Evolutionary conservation across 2,113 vertebrate species (phyloP).

Genomic region (Barbus barbus): DNA sequence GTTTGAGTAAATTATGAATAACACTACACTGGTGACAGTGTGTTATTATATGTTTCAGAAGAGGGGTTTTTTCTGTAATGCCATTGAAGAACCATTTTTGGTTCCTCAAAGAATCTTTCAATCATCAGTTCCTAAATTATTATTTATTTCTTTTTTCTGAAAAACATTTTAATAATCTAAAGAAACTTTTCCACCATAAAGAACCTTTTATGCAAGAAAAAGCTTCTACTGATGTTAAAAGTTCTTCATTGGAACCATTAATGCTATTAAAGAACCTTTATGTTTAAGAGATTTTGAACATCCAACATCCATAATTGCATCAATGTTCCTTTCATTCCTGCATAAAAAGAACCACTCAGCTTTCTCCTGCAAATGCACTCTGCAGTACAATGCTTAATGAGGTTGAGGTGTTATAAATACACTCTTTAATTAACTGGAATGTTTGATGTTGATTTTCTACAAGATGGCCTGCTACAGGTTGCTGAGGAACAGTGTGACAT

Average conservation of each 20-base stretch:
- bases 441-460: background rate
- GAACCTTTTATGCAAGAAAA: too few relatives aligned
- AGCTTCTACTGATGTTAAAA: too few relatives aligned
- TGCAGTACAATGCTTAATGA: background rate
- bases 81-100: too few relatives aligned
- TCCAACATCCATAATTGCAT: background rate
- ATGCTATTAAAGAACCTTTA: too few relatives aligned
- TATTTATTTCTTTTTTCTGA: too few relatives aligned
- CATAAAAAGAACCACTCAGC: background rate
- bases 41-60: background rate
- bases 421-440: background rate
- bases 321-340: background rate
- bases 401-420: background rate
- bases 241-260: too few relatives aligned
- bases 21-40: background rate
- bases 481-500: background rate
- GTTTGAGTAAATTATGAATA: conserved; percentile 10
- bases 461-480: background rate
- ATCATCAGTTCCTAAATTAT: too few relatives aligned
- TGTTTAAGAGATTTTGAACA: background rate
- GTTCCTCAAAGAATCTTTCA: too few relatives aligned
- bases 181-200: too few relatives aligned
- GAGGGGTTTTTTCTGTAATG: too few relatives aligned
- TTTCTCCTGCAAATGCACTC: background rate
- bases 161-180: too few relatives aligned